These are phyloP conservation scores for Condylura cristata DNA, from an alignment of 2,113 vertebrate species.

Conservation along the genomic window DNA sequence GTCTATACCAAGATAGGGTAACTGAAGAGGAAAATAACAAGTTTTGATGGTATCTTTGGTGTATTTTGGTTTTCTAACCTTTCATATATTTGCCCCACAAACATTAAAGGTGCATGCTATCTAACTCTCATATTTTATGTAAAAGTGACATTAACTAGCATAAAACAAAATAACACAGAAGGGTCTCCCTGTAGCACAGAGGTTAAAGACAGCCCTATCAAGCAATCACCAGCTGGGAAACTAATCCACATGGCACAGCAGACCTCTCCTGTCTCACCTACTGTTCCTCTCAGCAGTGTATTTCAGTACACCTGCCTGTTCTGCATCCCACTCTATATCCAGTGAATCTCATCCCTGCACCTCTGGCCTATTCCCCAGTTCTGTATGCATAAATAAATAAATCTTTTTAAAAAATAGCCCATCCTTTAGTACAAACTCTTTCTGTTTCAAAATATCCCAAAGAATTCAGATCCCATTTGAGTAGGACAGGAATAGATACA, in stretches of 20 bases:
- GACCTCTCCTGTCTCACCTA: too few relatives aligned
- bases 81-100: conserved; percentile 16
- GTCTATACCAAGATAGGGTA: not conserved
- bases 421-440: not conserved
- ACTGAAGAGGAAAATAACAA: conserved; percentile 14
- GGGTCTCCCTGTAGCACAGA: too few relatives aligned
- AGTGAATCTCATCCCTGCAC: too few relatives aligned
- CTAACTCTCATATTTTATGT: not conserved
- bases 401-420: too few relatives aligned
- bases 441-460: not conserved
- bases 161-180: not conserved
- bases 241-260: too few relatives aligned
- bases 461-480: not conserved
- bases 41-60: not conserved
- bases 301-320: too few relatives aligned
- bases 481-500: not conserved
- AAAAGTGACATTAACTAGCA: not conserved
- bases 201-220: too few relatives aligned
- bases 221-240: too few relatives aligned
- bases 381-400: too few relatives aligned
- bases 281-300: too few relatives aligned
- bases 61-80: not conserved
- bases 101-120: not conserved
- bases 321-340: too few relatives aligned
- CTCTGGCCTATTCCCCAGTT: too few relatives aligned